A percentile compares a stretch with the other conserved stretches of the same genome.
phyloP scores from a whole-genome alignment of 2,888 invertebrate species.

The Apotomis betuletana region DNA sequence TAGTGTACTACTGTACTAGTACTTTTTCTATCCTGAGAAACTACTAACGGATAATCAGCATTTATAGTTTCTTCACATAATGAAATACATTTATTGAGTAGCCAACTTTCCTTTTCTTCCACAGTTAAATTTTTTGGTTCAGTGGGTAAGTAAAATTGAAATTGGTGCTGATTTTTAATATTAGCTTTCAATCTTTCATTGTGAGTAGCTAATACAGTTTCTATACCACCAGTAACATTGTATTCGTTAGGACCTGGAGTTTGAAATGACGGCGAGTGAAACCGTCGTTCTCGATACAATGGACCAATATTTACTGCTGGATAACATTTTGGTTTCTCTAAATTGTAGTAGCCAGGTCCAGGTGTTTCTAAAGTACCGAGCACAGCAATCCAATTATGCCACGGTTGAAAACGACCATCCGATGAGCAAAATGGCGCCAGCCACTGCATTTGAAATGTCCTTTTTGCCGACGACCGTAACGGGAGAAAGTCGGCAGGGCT shows the following conservation, averaged over 20 bases:
- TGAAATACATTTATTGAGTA: conserved; percentile 60
- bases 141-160: conserved; percentile 54
- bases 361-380: conserved; percentile 58
- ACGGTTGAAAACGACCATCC: conserved; percentile 66
- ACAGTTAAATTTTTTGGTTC: conserved; percentile 50
- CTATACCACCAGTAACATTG: conserved; percentile 58
- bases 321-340: conserved; percentile 56
- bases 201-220: conserved; percentile 64
- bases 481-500: conserved; percentile 61
- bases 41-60: not conserved
- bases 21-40: not conserved
- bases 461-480: conserved; percentile 42
- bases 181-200: conserved; percentile 63
- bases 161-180: conserved; percentile 57
- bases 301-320: conserved; percentile 67
- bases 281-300: conserved; percentile 59
- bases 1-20: not conserved
- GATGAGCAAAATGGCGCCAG: conserved; percentile 67
- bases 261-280: conserved; percentile 45
- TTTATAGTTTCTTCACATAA: conserved; percentile 53
- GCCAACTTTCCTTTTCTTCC: conserved; percentile 55
- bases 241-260: conserved; percentile 69
- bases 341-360: conserved; percentile 64
- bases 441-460: conserved; percentile 53
- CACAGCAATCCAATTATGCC: conserved; percentile 68